Conservation (phyloP, 2,888 invertebrate genomes). For the Trisateles emortualis region DNA sequence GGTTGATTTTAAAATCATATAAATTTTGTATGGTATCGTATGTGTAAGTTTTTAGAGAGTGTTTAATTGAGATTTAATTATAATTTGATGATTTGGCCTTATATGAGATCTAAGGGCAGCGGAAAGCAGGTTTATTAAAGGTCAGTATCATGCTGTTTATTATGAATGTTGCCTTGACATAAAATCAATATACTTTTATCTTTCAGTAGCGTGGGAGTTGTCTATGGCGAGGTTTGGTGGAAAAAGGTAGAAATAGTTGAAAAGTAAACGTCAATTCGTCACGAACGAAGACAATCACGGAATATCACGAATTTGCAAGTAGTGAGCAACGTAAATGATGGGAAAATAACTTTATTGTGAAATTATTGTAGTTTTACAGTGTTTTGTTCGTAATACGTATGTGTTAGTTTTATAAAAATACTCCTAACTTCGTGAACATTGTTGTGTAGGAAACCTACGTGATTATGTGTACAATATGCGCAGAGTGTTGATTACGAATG, state of each 20-base stretch:
- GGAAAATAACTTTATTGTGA: constrained; percentile 58
- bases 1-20: too few species aligned
- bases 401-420: constrained; percentile 51
- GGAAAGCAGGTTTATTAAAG: neutral
- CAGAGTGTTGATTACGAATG: constrained; percentile 83
- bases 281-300: constrained; percentile 49
- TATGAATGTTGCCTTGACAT: neutral
- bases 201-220: constrained; percentile 3
- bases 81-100: too few species aligned
- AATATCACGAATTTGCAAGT: constrained; percentile 43
- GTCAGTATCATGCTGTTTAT: neutral
- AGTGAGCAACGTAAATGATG: constrained; percentile 52
- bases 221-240: constrained; percentile 22
- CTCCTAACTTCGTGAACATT: constrained; percentile 55
- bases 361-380: constrained; percentile 59
- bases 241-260: constrained; percentile 26
- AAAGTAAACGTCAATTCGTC: constrained; percentile 51
- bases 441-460: constrained; percentile 65
- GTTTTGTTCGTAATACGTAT: constrained; percentile 54
- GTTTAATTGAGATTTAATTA: too few species aligned
- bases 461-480: constrained; percentile 80
- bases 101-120: too few species aligned
- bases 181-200: neutral
- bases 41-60: too few species aligned
- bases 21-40: too few species aligned